phyloP scores from a whole-genome alignment of 2,113 vertebrate genomes.

The Oreochromis spilurus region DNA sequence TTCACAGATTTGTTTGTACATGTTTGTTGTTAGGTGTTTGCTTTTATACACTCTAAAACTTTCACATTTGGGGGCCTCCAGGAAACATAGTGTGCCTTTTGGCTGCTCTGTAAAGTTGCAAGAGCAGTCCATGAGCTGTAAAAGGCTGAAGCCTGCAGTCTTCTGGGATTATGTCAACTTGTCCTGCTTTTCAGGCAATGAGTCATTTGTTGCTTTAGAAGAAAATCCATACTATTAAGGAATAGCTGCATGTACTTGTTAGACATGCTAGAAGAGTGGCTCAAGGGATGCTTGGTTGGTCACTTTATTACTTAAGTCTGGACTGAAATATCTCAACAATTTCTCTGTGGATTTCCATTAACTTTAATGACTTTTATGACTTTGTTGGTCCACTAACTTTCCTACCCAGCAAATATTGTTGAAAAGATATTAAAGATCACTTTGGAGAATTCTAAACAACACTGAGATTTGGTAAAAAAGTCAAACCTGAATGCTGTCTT shows the following conservation, averaged over 20 bases:
- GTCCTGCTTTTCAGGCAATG: neutral
- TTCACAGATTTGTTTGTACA: neutral
- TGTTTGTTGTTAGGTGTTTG: neutral
- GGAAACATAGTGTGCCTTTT: neutral
- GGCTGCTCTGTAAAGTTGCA: neutral
- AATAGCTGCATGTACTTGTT: neutral
- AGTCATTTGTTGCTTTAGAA: neutral
- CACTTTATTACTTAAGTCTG: neutral
- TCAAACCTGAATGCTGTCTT: neutral
- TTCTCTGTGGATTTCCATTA: neutral
- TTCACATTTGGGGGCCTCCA: neutral
- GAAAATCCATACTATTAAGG: neutral
- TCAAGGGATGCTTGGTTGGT: neutral
- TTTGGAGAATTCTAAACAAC: neutral
- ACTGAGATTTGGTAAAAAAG: neutral
- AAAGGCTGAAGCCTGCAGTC: neutral
- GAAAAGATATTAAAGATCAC: neutral
- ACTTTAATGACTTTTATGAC: neutral
- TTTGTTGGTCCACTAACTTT: neutral
- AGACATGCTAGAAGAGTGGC: neutral
- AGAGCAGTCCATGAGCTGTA: neutral
- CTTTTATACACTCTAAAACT: neutral
- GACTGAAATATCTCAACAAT: neutral
- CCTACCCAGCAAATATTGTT: neutral
- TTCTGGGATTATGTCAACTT: neutral